Conservation (phyloP, 2,113 vertebrate genomes). For the Chunga burmeisteri region DNA sequence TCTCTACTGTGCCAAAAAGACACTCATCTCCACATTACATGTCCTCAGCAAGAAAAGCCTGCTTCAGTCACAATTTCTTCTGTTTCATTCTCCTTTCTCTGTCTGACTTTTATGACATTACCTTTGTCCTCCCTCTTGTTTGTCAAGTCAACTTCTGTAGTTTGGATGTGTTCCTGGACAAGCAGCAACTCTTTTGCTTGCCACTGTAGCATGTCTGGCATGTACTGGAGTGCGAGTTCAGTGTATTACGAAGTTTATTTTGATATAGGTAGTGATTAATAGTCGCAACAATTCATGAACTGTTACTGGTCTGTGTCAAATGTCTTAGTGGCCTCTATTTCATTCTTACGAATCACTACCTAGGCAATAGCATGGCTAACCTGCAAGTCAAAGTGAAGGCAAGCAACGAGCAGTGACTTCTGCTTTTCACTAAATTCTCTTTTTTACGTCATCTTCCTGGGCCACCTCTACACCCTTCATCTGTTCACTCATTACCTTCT, state of each 20-base stretch:
- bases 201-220: neutral
- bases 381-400: neutral
- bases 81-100: neutral
- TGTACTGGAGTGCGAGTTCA: neutral
- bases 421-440: neutral
- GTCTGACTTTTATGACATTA: neutral
- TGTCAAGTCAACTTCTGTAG: neutral
- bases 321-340: neutral
- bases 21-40: neutral
- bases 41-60: neutral
- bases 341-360: neutral
- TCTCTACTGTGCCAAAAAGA: neutral
- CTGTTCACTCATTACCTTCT: neutral
- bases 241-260: neutral
- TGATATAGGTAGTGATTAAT: neutral
- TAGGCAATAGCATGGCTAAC: neutral
- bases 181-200: neutral
- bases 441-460: neutral
- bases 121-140: neutral
- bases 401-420: neutral
- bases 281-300: neutral
- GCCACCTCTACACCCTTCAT: neutral
- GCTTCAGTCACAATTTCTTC: neutral
- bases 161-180: neutral
- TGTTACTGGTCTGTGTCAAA: neutral